Base-by-base conservation (phyloP, 37 sponge, comb jelly and placozoan genomes). In the Aplysina aerophoba region DNA sequence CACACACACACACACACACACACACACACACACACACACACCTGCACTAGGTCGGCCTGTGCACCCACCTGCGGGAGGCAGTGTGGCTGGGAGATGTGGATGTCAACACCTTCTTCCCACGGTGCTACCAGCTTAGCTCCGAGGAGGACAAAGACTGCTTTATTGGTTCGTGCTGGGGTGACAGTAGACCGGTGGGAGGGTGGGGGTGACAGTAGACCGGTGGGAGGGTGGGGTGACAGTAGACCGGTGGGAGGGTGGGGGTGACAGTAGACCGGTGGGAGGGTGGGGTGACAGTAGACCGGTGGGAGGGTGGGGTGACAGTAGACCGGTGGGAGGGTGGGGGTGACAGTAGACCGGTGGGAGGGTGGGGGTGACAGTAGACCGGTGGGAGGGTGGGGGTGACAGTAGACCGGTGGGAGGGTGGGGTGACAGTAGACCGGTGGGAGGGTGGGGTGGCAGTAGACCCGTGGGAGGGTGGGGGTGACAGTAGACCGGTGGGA, bases 81-180 rank as follows among this genome's bases (percentile, higher is more conserved):
- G 55, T 39, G 8, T 98, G 97, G 96, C 91, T 81, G 77, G 88
- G 90, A 31, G 91, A 92, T 74, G 80, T 81, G 34, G 84, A 98
- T 67, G 82, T 90, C 17, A 61, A 87, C 24, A 85, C 85, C 20
- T 96, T 98, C 88, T 98, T 94, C 82, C 99, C 99, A 33, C 81
- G 99, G 57, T 98, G 99, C 69, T 98, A 93, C 71, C 92, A 41
- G 64, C 93, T 98, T 33, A 59, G 87, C 53, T 73, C 37, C 39
- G 91, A 92, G 25, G 97, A 94, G 34, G 97, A 98, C 37, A 87
- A 86, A 58, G 87, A 87, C 8, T 69, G 82, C 22, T 98, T 98
- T 65, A 88, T 94, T 20, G 94, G 91, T 91, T 64, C 86, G 84
- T 36, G 4, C 50, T 44, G 50, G 50, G 50, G 50, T 3, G 50